phyloP scores from a whole-genome alignment of 2,113 vertebrate species.

The Recurvirostra avosetta region DNA sequence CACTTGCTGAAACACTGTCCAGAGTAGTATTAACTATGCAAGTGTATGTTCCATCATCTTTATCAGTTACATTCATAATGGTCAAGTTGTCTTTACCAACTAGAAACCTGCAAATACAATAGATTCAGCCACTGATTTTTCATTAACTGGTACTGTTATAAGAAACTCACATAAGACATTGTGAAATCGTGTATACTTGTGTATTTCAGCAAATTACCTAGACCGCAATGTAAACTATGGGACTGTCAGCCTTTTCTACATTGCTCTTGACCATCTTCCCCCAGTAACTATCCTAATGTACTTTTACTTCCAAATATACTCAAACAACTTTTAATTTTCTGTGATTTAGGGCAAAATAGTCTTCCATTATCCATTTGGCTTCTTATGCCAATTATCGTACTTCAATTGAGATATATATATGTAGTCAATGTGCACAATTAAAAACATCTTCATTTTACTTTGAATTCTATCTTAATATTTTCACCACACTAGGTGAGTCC shows the following conservation, averaged over 20 bases:
- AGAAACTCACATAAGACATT: not conserved
- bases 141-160: not conserved
- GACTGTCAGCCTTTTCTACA: not conserved
- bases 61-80: slow-evolving; percentile 84
- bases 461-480: not conserved
- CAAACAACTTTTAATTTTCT: not conserved
- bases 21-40: slow-evolving; percentile 92
- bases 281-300: not conserved
- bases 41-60: slow-evolving; percentile 87
- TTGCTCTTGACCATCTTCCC: not conserved
- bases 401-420: not conserved
- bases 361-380: not conserved
- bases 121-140: slow-evolving; percentile 23
- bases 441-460: not conserved
- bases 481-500: not conserved
- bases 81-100: slow-evolving; percentile 84
- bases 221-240: not conserved
- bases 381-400: not conserved
- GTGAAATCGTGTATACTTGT: not conserved
- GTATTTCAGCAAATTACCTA: not conserved
- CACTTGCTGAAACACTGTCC: slow-evolving; percentile 90
- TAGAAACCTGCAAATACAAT: slow-evolving; percentile 78
- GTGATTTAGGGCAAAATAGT: not conserved
- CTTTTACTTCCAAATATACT: not conserved
- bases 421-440: not conserved